Evolutionary conservation across 2,797 vertebrate genomes (phyloP).

Genomic region (Paguma larvata): DNA sequence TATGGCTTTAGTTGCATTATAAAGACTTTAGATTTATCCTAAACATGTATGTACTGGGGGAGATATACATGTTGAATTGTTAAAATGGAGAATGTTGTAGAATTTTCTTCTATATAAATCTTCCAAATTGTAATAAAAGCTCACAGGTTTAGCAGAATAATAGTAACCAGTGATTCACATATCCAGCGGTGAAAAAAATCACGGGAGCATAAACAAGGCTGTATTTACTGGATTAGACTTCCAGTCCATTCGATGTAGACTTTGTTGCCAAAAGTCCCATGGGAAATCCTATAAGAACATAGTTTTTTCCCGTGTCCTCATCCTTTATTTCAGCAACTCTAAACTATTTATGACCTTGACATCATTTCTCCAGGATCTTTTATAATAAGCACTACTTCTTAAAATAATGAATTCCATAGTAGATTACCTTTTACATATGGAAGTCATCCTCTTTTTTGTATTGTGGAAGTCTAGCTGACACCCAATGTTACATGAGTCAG

Average conservation of each 20-base stretch:
- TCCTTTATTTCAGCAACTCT: background rate
- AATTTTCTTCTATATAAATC: background rate
- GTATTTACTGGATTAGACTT: background rate
- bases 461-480: background rate
- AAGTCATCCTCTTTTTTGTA: background rate
- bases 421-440: background rate
- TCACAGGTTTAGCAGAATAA: background rate
- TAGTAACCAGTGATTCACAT: background rate
- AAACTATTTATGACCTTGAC: background rate
- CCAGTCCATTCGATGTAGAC: background rate
- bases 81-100: background rate
- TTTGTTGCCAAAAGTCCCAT: background rate
- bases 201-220: background rate
- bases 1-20: background rate
- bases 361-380: background rate
- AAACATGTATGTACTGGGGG: background rate
- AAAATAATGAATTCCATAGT: background rate
- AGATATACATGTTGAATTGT: background rate
- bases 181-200: background rate
- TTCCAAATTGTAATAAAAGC: slow-evolving; percentile 32
- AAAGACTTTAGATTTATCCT: background rate
- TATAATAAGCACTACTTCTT: background rate
- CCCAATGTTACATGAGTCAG: background rate
- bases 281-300: background rate
- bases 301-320: background rate